Evolutionary conservation across 2,888 invertebrate genomes (phyloP), one percentile per base, ranked within the genome.

Genomic region (Mesorhabditis belari): DNA sequence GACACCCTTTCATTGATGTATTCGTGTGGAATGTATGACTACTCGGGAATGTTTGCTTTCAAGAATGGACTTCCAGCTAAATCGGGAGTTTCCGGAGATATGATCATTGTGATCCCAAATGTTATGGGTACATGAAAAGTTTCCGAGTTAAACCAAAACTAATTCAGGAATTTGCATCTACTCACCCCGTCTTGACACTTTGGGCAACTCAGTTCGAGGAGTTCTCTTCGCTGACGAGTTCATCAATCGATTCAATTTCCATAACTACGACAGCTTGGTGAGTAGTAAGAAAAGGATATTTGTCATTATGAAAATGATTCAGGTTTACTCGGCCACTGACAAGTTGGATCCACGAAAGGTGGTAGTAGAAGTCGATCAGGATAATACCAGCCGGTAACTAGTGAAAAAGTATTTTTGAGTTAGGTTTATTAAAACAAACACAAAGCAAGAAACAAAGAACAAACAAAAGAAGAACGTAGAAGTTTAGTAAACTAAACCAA

Each of bases 1-100:
- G 92, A 95, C 83, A 93, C 94, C 0, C 85, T 96, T 49, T 93
- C 93, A 5, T 85, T 96, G 66, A 96, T 96, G 95, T 92, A 94
- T 83, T 93, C 93, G 69, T 96, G 95, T 81, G 89, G 95, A 76
- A 94, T 95, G 89, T 85, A 86, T 74, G 85, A 86, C 76, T 96
- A 94, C 82, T 94, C 94, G 0, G 95, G 95, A 17, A 92, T 95
- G 83, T 96, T 95, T 81, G 95, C 95, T 25, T 92, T 93, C 82
- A 90, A 88, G 83, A 83, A 85, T 28, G 85, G 85, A 12, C 77
- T 86, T 21, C 85, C 85, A 6, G 85, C 84, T 28, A 85, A 85
- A 71, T 84, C 84, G 0, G 85, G 85, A 3, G 84, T 94, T 0
- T 90, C 91, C 51, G 94, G 95, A 55, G 90, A 89, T 60, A 88